A percentile compares a stretch with the other conserved stretches of the same genome.
phyloP scores from a whole-genome alignment of 2,888 invertebrate genomes.

The Melitaea athalia region DNA sequence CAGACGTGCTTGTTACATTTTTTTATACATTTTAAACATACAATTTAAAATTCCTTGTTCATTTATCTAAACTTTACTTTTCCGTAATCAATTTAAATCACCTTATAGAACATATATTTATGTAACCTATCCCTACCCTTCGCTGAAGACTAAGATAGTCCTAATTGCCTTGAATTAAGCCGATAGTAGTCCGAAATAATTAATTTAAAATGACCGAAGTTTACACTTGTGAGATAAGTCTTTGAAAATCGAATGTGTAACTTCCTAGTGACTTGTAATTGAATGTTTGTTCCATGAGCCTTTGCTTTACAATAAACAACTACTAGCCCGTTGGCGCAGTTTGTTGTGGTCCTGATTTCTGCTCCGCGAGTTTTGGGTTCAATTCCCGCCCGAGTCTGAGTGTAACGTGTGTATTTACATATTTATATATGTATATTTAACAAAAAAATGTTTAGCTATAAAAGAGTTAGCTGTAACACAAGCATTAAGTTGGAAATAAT shows the following conservation, averaged over 20 bases:
- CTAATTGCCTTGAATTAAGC: not conserved
- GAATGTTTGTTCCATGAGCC: too few relatives aligned
- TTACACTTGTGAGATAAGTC: not conserved
- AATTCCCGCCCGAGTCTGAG: too few relatives aligned
- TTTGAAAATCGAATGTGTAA: not conserved
- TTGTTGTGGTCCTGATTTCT: too few relatives aligned
- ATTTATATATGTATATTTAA: too few relatives aligned
- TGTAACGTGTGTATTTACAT: too few relatives aligned
- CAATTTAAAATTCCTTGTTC: not conserved
- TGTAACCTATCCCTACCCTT: not conserved
- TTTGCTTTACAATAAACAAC: too few relatives aligned
- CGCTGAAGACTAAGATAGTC: not conserved
- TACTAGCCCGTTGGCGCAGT: too few relatives aligned
- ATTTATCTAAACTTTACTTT: slow-evolving; percentile 3
- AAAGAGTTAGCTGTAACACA: too few relatives aligned
- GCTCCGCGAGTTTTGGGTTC: too few relatives aligned
- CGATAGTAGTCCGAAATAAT: not conserved
- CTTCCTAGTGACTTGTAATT: not conserved
- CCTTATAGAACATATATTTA: not conserved
- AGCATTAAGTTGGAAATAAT: too few relatives aligned
- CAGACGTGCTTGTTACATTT: too few relatives aligned
- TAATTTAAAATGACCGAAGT: not conserved
- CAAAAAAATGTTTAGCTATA: too few relatives aligned
- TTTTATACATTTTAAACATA: not conserved
- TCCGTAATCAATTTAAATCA: not conserved